These are phyloP conservation scores for Iphiclides podalirius DNA, from an alignment of 2,888 invertebrate species.

Conservation along the genomic window DNA sequence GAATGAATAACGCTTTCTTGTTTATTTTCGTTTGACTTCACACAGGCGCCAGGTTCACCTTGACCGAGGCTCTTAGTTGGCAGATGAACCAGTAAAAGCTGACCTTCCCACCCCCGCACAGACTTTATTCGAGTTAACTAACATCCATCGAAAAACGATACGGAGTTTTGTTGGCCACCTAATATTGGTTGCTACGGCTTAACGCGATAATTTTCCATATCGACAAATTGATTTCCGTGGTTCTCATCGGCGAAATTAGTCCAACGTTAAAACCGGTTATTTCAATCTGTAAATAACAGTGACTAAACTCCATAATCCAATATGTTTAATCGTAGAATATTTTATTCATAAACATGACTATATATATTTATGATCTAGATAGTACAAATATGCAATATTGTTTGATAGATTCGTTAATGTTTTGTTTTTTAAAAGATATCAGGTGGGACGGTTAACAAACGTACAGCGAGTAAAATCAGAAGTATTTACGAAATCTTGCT, in stretches of 20 bases:
- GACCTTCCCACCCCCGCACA: slow-evolving; percentile 45
- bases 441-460: slow-evolving; percentile 7
- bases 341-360: not conserved
- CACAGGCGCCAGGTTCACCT: slow-evolving; percentile 59
- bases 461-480: slow-evolving; percentile 13
- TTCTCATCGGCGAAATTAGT: too few relatives aligned
- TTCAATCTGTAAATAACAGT: slow-evolving; percentile 1
- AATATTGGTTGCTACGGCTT: not conserved
- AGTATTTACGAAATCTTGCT: slow-evolving; percentile 24
- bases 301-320: too few relatives aligned
- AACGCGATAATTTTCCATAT: slow-evolving; percentile 1
- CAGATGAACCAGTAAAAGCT: slow-evolving; percentile 51
- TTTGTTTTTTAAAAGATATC: slow-evolving; percentile 3
- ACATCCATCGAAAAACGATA: not conserved
- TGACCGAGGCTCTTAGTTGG: slow-evolving; percentile 54
- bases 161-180: slow-evolving; percentile 14
- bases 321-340: not conserved
- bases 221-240: not conserved
- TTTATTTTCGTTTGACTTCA: slow-evolving; percentile 56
- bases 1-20: slow-evolving; percentile 48
- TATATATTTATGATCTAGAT: too few relatives aligned
- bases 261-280: too few relatives aligned
- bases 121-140: slow-evolving; percentile 2
- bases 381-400: not conserved
- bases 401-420: not conserved